Conservation (phyloP, 1,140 invertebrate genomes). For the Aphaenogaster rudis region DNA sequence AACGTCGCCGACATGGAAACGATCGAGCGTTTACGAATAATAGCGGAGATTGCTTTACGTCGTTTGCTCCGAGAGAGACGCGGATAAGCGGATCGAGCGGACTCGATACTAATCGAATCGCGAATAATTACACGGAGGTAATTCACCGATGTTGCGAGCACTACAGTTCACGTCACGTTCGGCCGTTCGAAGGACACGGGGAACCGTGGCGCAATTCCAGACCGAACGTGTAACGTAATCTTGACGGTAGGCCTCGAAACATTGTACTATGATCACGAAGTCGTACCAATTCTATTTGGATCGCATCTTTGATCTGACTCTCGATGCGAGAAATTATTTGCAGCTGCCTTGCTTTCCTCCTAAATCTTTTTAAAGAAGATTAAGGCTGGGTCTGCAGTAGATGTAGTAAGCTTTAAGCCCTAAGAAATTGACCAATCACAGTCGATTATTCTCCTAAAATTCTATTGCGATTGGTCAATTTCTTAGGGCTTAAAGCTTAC, state of each 20-base stretch:
- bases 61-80: background rate
- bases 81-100: background rate
- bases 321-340: background rate
- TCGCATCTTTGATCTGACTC: background rate
- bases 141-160: slow-evolving; percentile 15
- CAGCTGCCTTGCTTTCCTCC: background rate
- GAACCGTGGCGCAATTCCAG: slow-evolving; percentile 16
- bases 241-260: background rate
- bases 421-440: too few species aligned
- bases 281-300: background rate
- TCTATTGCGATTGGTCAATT: too few species aligned
- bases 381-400: too few species aligned
- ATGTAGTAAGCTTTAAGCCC: too few species aligned
- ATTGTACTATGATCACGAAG: background rate
- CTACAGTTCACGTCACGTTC: slow-evolving; percentile 35
- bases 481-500: too few species aligned
- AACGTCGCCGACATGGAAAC: slow-evolving; percentile 55
- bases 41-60: background rate
- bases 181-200: slow-evolving; percentile 43
- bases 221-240: slow-evolving; percentile 13
- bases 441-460: too few species aligned
- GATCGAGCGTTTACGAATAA: slow-evolving; percentile 64
- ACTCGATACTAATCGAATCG: slow-evolving; percentile 25
- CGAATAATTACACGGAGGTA: slow-evolving; percentile 31
- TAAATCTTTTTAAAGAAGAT: too few species aligned